phyloP scores from a whole-genome alignment of 2,797 vertebrate genomes.

The Oceanodroma leucorhoa region DNA sequence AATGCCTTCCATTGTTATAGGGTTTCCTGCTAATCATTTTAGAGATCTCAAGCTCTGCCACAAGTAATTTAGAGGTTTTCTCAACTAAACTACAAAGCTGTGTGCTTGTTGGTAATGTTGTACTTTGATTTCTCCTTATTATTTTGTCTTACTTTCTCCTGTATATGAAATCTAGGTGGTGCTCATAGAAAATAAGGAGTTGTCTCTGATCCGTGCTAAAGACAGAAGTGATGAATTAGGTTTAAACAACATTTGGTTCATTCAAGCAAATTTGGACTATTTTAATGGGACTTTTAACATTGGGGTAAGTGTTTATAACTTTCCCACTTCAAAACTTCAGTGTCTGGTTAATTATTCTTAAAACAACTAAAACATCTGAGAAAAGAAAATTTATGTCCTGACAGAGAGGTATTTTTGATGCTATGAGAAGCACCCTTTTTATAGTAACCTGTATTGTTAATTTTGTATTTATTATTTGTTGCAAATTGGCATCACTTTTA shows the following conservation, averaged over 20 bases:
- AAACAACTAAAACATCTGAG: neutral
- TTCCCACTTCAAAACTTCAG: neutral
- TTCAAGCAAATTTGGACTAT: constrained; percentile 96
- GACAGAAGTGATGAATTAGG: constrained; percentile 84
- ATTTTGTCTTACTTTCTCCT: constrained; percentile 34
- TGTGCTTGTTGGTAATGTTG: neutral
- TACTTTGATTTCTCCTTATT: neutral
- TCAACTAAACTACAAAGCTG: neutral
- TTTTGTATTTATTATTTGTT: neutral
- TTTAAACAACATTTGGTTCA: constrained; percentile 90
- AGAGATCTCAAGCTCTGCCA: neutral
- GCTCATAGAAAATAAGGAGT: constrained; percentile 96
- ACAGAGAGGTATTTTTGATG: neutral
- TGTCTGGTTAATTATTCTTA: neutral
- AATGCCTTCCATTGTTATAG: neutral
- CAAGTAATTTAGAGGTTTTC: neutral
- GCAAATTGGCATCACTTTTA: neutral
- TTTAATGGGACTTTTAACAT: constrained; percentile 91
- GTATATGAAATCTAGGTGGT: constrained; percentile 78
- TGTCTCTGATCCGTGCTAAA: constrained; percentile 90
- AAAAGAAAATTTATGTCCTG: neutral
- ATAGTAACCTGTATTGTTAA: neutral
- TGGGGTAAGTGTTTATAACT: constrained; percentile 84
- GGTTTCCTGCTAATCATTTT: neutral
- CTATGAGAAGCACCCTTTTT: neutral